Conservation (phyloP, 2,797 vertebrate genomes). For the Anabacerthia variegaticeps region DNA sequence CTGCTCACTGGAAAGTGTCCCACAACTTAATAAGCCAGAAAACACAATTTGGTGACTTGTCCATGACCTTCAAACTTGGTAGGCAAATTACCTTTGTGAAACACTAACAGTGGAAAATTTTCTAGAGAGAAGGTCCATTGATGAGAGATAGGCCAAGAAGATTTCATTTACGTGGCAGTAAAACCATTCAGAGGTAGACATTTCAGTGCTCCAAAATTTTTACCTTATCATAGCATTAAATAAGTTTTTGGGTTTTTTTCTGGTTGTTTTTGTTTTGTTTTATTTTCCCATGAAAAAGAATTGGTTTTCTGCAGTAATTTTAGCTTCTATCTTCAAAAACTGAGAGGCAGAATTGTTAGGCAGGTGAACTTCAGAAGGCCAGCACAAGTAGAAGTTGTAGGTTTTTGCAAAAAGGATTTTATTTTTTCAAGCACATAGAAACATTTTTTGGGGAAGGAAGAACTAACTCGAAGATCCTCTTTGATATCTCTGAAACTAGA, state of each 20-base stretch:
- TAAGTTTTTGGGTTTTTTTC: neutral
- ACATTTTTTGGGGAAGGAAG: neutral
- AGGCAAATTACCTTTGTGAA: neutral
- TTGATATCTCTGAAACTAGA: neutral
- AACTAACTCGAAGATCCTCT: neutral
- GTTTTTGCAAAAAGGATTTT: neutral
- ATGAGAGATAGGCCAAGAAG: neutral
- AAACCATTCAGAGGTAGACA: neutral
- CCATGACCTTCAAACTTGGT: neutral
- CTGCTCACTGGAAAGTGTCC: neutral
- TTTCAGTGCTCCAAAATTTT: neutral
- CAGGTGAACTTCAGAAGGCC: neutral
- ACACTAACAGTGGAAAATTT: neutral
- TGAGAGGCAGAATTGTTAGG: neutral
- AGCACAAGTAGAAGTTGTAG: neutral
- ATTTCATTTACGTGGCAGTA: neutral
- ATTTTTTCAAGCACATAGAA: neutral
- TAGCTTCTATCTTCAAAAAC: neutral
- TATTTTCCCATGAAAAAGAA: neutral
- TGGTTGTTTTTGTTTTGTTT: neutral
- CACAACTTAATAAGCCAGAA: neutral
- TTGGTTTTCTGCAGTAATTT: neutral
- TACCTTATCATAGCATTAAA: neutral
- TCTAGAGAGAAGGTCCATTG: neutral
- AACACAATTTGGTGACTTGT: neutral